Conservation (phyloP, 2,797 vertebrate genomes). For the Enteromius fasciolatus region DNA sequence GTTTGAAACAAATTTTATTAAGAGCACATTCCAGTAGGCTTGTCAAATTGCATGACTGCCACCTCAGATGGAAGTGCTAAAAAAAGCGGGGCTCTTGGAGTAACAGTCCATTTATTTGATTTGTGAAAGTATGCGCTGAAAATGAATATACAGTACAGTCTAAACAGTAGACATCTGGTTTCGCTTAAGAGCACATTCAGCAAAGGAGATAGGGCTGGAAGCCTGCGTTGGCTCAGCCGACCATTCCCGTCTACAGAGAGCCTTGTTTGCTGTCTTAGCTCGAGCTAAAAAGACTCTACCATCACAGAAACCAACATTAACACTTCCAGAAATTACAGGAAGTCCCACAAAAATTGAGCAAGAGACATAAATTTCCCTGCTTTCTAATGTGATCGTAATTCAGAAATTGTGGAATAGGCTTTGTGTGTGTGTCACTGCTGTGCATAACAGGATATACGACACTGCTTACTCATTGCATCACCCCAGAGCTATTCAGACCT, state of each 20-base stretch:
- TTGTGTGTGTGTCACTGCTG: constrained; percentile 39
- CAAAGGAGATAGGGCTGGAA: constrained; percentile 62
- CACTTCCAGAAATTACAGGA: constrained; percentile 18
- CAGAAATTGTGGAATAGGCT: constrained; percentile 19
- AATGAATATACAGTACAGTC: constrained; percentile 62
- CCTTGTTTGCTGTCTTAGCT: constrained; percentile 55
- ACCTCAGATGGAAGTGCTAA: constrained; percentile 59
- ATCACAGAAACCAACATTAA: constrained; percentile 35
- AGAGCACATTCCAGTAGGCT: constrained; percentile 72
- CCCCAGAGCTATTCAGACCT: constrained; percentile 50
- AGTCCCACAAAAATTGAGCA: constrained; percentile 23
- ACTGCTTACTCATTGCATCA: constrained; percentile 57
- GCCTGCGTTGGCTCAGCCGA: constrained; percentile 62
- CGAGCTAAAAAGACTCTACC: constrained; percentile 18
- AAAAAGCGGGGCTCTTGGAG: constrained; percentile 59
- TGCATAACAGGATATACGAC: constrained; percentile 53
- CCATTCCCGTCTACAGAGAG: constrained; percentile 61
- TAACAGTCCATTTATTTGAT: constrained; percentile 69
- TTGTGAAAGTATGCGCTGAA: constrained; percentile 68
- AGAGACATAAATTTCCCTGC: background rate
- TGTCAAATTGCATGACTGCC: constrained; percentile 69
- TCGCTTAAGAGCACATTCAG: constrained; percentile 67
- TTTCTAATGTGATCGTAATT: constrained; percentile 17
- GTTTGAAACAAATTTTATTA: constrained; percentile 71
- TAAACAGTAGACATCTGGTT: constrained; percentile 74